A percentile compares a stretch with the other conserved stretches of the same genome.
Evolutionary conservation across 2,113 vertebrate species (phyloP).

Genomic region (Zapus hudsonius): DNA sequence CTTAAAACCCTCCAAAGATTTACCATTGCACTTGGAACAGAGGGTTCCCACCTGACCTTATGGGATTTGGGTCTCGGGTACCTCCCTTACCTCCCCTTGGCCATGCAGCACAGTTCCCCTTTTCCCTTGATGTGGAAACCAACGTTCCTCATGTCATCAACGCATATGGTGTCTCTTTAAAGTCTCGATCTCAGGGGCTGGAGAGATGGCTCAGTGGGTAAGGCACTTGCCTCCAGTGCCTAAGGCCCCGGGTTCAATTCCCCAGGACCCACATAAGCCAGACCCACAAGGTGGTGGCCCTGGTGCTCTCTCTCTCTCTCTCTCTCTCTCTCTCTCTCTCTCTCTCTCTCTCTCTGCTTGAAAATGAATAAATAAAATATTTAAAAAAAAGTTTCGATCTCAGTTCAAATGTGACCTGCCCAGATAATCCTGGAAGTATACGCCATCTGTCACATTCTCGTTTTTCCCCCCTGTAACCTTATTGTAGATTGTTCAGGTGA

Average conservation of each 20-base stretch:
- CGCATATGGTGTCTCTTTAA: slow-evolving; percentile 3
- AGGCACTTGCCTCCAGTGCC: no score
- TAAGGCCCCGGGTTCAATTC: no score
- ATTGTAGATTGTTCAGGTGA: not conserved
- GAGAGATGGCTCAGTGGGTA: no score
- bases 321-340: no score
- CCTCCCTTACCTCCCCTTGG: not conserved
- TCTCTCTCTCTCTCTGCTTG: no score
- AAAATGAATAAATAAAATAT: no score
- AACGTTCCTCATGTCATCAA: not conserved
- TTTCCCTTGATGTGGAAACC: not conserved
- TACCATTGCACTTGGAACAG: not conserved
- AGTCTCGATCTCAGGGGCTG: slow-evolving; percentile 9
- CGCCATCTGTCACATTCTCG: not conserved
- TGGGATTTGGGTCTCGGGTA: not conserved
- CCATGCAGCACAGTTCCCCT: not conserved
- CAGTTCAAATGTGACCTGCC: slow-evolving; percentile 1
- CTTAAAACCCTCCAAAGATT: not conserved
- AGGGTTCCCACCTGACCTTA: not conserved
- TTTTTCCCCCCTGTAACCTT: not conserved
- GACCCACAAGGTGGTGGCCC: no score
- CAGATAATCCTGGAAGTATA: not conserved
- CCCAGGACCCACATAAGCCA: no score
- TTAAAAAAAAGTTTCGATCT: not conserved
- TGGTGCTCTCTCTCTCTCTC: no score